These are phyloP conservation scores for Phasia obesa DNA, from an alignment of 2,888 invertebrate genomes.

Conservation along the genomic window DNA sequence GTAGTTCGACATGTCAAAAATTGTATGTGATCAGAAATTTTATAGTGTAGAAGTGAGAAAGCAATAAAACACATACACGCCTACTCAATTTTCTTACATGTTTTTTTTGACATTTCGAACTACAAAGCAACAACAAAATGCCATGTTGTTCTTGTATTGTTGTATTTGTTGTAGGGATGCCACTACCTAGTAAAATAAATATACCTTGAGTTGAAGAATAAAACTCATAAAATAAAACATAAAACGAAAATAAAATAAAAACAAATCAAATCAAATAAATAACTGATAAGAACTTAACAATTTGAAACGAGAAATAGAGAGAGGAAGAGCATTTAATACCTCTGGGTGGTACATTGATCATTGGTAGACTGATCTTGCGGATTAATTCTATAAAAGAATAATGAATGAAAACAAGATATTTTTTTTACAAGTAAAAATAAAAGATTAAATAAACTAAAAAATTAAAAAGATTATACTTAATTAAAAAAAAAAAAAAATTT, in stretches of 20 bases:
- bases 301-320: slow-evolving; percentile 48
- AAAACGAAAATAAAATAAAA: slow-evolving; percentile 53
- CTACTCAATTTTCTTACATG: too few species aligned
- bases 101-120: too few species aligned
- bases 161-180: too few species aligned
- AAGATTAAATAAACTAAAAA: slow-evolving; percentile 37
- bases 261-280: too few species aligned
- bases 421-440: slow-evolving; percentile 74
- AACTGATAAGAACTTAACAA: slow-evolving; percentile 54
- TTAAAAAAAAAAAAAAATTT: slow-evolving; percentile 4
- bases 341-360: slow-evolving; percentile 71
- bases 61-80: too few species aligned
- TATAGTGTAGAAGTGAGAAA: too few species aligned
- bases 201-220: slow-evolving; percentile 17
- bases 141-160: too few species aligned
- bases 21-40: too few species aligned
- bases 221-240: slow-evolving; percentile 51
- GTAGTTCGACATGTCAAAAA: too few species aligned
- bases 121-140: too few species aligned
- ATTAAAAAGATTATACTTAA: neutral
- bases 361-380: slow-evolving; percentile 82
- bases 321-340: slow-evolving; percentile 66
- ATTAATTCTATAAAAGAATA: slow-evolving; percentile 82
- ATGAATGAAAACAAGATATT: slow-evolving; percentile 71
- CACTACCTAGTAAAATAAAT: too few species aligned